Evolutionary conservation across 2,888 invertebrate species (phyloP), one percentile per base, ranked within the genome.

Genomic region (Byasa hedistus): DNA sequence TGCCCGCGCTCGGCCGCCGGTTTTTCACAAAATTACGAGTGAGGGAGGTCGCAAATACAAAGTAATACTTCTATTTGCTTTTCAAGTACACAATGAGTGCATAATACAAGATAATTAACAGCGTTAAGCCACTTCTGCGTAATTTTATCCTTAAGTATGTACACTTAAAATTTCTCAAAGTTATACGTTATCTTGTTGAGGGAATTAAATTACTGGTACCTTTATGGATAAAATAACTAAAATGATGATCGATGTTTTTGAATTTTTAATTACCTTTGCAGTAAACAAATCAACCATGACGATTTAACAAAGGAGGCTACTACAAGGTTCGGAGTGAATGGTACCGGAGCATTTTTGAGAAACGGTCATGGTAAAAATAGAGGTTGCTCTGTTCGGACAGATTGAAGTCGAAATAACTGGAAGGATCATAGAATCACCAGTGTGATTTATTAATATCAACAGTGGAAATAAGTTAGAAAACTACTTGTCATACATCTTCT

Each of bases 11-110:
- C n/a, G 1, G n/a, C 48, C n/a, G 48, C n/a, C 19, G 48, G 2
- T 7, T 10, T n/a, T 48, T n/a, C n/a, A 48, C 48, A 48, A 48
- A 48, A n/a, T 48, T 19, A 48, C 48, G 7, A 39, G 48, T 48
- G n/a, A 48, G 48, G 19, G n/a, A 48, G 48, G 48, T 48, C 48
- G 48, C 48, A 48, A 48, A 48, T 19, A 48, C 48, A 48, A 48
- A 48, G 48, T 48, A 19, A 48, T 19, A 48, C 19, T 48, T 48
- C 48, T n/a, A 24, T 56, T 62, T 27, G 19, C 44, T 56, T 62
- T 56, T 56, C 39, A 62, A 62, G 62, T 56, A 44, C 54, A 61
- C 54, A 56, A 56, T 62, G 62, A 62, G 39, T 27, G 44, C 24
- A 62, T 56, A 56, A 62, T 62, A 36, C 19, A 54, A 55, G 54